These are phyloP conservation scores for Apamea sordens DNA, from an alignment of 2,888 invertebrate genomes.

Conservation along the genomic window DNA sequence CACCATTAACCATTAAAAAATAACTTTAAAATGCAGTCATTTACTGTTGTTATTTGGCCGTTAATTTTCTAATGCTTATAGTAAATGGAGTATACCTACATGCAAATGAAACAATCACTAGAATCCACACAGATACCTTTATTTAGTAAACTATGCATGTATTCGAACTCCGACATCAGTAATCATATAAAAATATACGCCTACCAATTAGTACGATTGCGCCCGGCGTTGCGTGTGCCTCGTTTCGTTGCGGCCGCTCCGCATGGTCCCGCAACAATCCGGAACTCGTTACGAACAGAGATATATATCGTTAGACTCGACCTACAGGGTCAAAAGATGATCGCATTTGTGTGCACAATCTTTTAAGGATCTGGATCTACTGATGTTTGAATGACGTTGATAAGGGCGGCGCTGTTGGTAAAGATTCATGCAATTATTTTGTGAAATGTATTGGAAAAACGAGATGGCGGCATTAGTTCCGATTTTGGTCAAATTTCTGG, in stretches of 20 bases:
- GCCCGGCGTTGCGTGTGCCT: not conserved
- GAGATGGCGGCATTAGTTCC: not conserved
- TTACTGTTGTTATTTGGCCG: no score
- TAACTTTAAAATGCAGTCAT: no score
- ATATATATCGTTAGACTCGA: not conserved
- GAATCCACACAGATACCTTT: slow-evolving; percentile 26
- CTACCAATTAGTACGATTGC: not conserved
- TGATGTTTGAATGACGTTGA: not conserved
- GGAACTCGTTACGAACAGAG: not conserved
- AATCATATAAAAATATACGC: not conserved
- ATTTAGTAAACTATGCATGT: slow-evolving; percentile 11
- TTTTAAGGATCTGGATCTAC: not conserved
- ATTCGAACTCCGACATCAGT: not conserved
- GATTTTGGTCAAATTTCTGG: not conserved
- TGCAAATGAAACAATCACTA: slow-evolving; percentile 19
- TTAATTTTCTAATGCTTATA: no score
- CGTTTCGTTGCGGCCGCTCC: not conserved
- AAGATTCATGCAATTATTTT: not conserved
- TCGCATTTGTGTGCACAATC: not conserved
- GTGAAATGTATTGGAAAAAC: not conserved
- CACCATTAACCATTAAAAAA: no score
- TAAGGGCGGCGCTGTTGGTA: not conserved
- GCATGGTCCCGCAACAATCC: not conserved
- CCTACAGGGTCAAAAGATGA: no score
- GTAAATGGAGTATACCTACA: no score